phyloP scores from a whole-genome alignment of 2,888 invertebrate genomes.

The Synergus japonicus region DNA sequence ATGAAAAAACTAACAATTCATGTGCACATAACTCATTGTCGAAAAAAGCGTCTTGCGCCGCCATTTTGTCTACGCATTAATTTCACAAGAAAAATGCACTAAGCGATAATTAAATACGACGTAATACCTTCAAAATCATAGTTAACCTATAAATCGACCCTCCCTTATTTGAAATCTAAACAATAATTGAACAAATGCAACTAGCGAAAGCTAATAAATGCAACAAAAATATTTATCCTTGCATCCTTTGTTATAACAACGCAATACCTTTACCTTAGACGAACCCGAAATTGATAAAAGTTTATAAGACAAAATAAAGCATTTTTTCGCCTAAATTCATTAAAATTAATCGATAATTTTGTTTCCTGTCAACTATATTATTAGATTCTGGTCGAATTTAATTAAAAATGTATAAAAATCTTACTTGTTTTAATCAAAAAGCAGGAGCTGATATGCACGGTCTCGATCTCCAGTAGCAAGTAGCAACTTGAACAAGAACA shows the following conservation, averaged over 20 bases:
- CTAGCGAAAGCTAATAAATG: not conserved
- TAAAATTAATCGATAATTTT: not conserved
- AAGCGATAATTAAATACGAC: not conserved
- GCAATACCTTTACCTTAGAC: not conserved
- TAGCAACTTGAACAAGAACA: no score
- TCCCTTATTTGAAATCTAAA: not conserved
- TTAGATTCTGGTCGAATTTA: not conserved
- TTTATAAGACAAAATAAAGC: not conserved
- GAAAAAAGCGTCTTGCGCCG: not conserved
- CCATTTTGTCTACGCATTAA: not conserved
- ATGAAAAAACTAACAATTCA: not conserved
- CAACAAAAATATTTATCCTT: not conserved
- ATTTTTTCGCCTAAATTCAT: not conserved
- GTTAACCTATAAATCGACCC: not conserved
- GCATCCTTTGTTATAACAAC: not conserved
- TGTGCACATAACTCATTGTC: not conserved
- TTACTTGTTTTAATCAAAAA: not conserved
- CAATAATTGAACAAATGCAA: not conserved
- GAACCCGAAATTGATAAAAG: not conserved
- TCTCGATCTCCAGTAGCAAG: not conserved
- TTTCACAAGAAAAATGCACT: not conserved
- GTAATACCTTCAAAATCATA: not conserved
- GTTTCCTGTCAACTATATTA: not conserved
- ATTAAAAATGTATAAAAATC: not conserved
- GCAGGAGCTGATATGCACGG: not conserved